Base-by-base conservation (phyloP, 1,140 invertebrate genomes). In the Cryptotermes secundus region DNA sequence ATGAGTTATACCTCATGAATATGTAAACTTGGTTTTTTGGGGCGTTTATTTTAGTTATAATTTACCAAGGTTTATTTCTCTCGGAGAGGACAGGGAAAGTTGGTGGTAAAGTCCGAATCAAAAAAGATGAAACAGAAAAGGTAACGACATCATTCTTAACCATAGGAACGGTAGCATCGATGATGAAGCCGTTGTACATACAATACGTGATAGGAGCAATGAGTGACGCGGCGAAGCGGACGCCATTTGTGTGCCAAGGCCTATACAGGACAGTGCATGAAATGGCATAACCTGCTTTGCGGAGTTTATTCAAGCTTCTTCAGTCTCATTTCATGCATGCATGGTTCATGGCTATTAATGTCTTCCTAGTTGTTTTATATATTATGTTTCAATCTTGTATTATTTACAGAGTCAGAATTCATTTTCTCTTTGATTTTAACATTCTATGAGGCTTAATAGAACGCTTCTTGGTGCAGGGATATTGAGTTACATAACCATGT, bases 321-420 rank as follows among this genome's bases (percentile, higher is more conserved):
- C 24, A 59, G 59, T 31, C 59, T 72, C 59, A 72, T 72, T 72
- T 72, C 59, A n/a, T 72, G 59, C 59, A 72, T 72, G 59, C 31
- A 31, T 72, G 59, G 59, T 72, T 72, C 59, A 72, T 72, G 59
- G 59, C 59, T 72, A 72, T 72, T 72, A 31, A 72, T 72, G 6
- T 72, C 59, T 72, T n/a, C 59, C 26, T 72, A 72, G 59, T 14
- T 72, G 31, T 72, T 72, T 72, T n/a, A 72, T 72, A 72, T 72
- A n/a, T 14, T 72, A 2, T 72, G 14, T 72, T 72, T 72, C 31
- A 26, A 72, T 31, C 59, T 72, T 72, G 59, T 72, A 72, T 31
- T n/a, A 31, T 72, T n/a, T 31, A 12, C n/a, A 31, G 22, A 72
- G 59, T 31, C 59, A 72, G n/a, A 72, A n/a, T 26, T 72, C 2